Evolutionary conservation across 2,797 vertebrate genomes (phyloP).

Genomic region (Gymnoscopelus braueri): DNA sequence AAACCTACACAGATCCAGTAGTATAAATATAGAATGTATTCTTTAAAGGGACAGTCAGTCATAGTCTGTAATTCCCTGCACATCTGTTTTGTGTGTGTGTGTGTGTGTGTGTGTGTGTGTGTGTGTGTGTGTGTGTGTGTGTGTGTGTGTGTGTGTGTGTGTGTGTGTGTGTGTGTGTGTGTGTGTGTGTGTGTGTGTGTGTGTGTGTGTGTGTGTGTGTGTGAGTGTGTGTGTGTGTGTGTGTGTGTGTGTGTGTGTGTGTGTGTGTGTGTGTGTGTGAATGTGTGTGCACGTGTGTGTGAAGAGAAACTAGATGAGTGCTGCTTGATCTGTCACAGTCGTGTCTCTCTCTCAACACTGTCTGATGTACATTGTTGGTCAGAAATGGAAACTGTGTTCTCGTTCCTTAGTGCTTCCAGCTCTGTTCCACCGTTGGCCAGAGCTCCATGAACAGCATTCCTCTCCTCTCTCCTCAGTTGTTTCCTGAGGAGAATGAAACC

Average conservation of each 20-base stretch:
- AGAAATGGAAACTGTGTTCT: conserved; percentile 59
- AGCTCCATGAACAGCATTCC: conserved; percentile 40
- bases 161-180: conserved; percentile 6
- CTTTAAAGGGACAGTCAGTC: conserved; percentile 57
- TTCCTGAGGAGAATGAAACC: conserved; percentile 74
- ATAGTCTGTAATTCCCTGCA: conserved; percentile 70
- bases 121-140: too few relatives aligned
- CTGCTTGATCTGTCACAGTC: conserved; percentile 61
- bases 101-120: background rate
- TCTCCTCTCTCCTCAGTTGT: conserved; percentile 69
- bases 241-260: background rate
- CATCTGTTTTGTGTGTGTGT: conserved; percentile 35
- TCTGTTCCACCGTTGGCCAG: conserved; percentile 69
- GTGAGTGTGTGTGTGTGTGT: background rate
- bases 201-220: too few relatives aligned
- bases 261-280: background rate
- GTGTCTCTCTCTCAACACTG: conserved; percentile 71
- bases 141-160: background rate
- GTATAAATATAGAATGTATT: conserved; percentile 76
- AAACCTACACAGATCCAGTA: conserved; percentile 59
- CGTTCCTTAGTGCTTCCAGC: conserved; percentile 74
- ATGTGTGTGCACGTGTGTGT: background rate
- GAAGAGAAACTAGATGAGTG: conserved; percentile 5
- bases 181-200: background rate
- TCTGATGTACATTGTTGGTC: conserved; percentile 61